These are phyloP conservation scores for Syngnathus floridae DNA, from an alignment of 2,113 vertebrate species.

Conservation along the genomic window DNA sequence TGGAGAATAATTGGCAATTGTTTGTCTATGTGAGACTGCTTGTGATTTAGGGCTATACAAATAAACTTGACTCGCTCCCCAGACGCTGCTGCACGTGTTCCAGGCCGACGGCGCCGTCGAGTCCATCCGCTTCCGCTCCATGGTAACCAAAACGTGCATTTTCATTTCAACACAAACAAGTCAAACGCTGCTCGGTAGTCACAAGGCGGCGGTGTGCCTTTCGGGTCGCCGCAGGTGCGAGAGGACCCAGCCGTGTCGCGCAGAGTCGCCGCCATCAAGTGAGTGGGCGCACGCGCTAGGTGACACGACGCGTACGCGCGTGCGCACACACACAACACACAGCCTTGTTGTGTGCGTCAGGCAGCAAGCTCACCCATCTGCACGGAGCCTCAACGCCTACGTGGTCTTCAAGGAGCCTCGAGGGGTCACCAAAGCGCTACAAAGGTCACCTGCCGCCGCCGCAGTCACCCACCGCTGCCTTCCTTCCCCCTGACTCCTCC, in stretches of 20 bases:
- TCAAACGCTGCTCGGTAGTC: neutral
- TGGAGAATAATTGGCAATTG: too few relatives aligned
- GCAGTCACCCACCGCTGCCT: neutral
- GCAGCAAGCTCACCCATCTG: slow-evolving; percentile 79
- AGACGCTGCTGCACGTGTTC: slow-evolving; percentile 80
- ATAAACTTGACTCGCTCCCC: neutral
- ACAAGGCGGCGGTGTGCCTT: neutral
- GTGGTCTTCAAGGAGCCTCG: slow-evolving; percentile 83
- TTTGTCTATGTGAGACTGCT: too few relatives aligned
- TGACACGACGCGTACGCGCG: neutral
- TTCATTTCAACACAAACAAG: neutral
- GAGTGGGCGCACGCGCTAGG: slow-evolving; percentile 43
- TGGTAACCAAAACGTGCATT: slow-evolving; percentile 68
- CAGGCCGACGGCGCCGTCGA: slow-evolving; percentile 80
- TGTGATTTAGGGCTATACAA: too few relatives aligned
- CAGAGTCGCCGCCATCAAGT: slow-evolving; percentile 86
- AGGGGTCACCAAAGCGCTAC: slow-evolving; percentile 70
- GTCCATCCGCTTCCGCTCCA: slow-evolving; percentile 85
- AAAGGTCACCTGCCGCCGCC: slow-evolving; percentile 65
- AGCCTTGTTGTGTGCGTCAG: slow-evolving; percentile 49
- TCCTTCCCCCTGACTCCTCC: too few relatives aligned
- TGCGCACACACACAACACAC: too few relatives aligned
- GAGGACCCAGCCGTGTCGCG: slow-evolving; percentile 79
- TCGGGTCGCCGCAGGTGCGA: slow-evolving; percentile 72
- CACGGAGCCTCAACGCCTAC: slow-evolving; percentile 85